Evolutionary conservation across 1,140 invertebrate species (phyloP), one percentile per base, ranked within the genome.

Genomic region (Trichogramma pretiosum): DNA sequence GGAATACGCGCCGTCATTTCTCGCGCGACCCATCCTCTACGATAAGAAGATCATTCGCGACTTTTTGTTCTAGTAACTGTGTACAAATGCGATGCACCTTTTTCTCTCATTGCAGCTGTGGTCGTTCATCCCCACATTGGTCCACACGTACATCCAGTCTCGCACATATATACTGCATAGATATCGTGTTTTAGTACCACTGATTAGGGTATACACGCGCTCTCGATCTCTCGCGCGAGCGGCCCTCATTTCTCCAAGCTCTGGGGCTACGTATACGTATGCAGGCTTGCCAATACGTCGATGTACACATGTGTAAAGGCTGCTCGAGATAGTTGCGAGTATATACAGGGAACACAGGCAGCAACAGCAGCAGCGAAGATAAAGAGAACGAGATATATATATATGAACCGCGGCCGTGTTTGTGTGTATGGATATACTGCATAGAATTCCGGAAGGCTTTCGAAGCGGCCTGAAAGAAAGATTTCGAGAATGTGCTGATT

Each of bases 161-260:
- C 55, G 55, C 44, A 55, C 57, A 58, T 57, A 61, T 59, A 59
- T 48, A 26, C 14, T 17, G 33, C 33, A 34, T 24, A 32, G 26
- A 60, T 68, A 70, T 69, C 66, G 58, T 69, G 53, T 58, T 70
- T 70, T 70, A 70, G 65, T 68, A 57, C 59, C 64, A 59, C 63
- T 68, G 68, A 68, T 70, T 70, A 68, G 50, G 56, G 56, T 53
- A 55, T 58, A 13, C 13, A n/a, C n/a, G n/a, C n/a, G n/a, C n/a
- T n/a, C n/a, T n/a, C n/a, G n/a, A n/a, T n/a, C n/a, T n/a, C n/a
- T n/a, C n/a, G n/a, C n/a, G n/a, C n/a, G n/a, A n/a, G n/a, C n/a
- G n/a, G n/a, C n/a, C n/a, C n/a, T n/a, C n/a, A n/a, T n/a, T n/a
- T n/a, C n/a, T n/a, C n/a, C n/a, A n/a, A n/a, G n/a, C n/a, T n/a